Conservation (phyloP, 1,140 invertebrate genomes). For the Andrena cerasifolii region DNA sequence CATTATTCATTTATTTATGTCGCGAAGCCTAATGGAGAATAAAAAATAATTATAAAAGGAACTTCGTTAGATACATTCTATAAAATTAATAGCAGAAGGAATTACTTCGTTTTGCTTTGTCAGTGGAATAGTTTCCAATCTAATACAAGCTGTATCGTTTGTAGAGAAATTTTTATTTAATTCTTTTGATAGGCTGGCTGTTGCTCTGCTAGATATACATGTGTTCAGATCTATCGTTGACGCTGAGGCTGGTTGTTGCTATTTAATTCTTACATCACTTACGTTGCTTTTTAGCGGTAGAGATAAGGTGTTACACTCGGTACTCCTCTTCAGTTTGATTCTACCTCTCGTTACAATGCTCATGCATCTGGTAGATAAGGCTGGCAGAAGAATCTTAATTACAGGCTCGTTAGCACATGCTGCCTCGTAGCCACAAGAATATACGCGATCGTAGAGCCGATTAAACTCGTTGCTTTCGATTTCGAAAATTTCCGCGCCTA, state of each 20-base stretch:
- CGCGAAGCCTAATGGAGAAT: too few relatives aligned
- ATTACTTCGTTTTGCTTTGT: too few relatives aligned
- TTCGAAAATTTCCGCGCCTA: not conserved
- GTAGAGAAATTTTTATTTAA: too few relatives aligned
- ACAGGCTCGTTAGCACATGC: conserved; percentile 4
- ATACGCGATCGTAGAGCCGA: not conserved
- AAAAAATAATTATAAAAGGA: too few relatives aligned
- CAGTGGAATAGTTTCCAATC: too few relatives aligned
- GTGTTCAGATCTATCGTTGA: not conserved
- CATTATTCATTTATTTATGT: too few relatives aligned
- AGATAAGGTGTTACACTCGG: not conserved
- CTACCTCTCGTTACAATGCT: conserved; percentile 12
- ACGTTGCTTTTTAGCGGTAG: not conserved
- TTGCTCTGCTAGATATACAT: too few relatives aligned
- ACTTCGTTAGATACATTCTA: too few relatives aligned
- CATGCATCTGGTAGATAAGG: not conserved
- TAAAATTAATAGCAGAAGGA: too few relatives aligned
- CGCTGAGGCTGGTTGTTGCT: not conserved
- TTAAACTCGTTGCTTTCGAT: not conserved
- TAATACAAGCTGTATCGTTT: too few relatives aligned
- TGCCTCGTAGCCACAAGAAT: not conserved
- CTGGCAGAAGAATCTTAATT: conserved; percentile 6
- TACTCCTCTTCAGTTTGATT: not conserved
- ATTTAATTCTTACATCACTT: not conserved
- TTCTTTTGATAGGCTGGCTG: too few relatives aligned